Conservation (phyloP, 1,140 invertebrate genomes). For the Arctopsyche grandis region DNA sequence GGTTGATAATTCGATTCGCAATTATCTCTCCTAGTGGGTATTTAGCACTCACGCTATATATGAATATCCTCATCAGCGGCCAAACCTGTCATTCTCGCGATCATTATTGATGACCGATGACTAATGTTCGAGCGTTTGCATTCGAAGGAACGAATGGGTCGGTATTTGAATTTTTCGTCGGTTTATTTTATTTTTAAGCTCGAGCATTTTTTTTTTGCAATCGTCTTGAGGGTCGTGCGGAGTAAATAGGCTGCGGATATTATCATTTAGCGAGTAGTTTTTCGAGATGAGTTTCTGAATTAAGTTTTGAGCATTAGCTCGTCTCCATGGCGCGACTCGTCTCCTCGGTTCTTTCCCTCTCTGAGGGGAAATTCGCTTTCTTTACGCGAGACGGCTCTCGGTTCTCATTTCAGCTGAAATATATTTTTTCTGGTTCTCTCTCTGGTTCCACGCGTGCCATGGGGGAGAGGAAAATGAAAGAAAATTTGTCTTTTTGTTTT, state of each 20-base stretch:
- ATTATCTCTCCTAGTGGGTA: no score
- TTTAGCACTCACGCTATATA: no score
- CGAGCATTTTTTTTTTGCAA: background rate
- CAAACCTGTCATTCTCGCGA: no score
- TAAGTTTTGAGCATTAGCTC: constrained; percentile 17
- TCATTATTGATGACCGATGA: no score
- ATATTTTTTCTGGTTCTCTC: background rate
- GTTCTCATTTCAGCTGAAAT: constrained; percentile 23
- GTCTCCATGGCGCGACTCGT: background rate
- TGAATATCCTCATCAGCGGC: no score
- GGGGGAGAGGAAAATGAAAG: constrained; percentile 28
- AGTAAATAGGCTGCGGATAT: background rate
- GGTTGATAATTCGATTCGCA: no score
- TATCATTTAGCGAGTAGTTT: constrained; percentile 24
- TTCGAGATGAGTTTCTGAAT: constrained; percentile 8
- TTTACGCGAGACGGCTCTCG: background rate
- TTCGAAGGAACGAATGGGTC: no score
- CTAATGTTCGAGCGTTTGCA: no score
- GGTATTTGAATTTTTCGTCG: no score
- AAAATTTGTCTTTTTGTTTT: constrained; percentile 44
- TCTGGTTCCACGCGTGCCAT: no score
- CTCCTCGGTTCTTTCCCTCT: no score
- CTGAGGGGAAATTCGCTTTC: background rate
- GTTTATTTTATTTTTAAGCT: background rate
- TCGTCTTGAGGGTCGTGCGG: background rate